A percentile compares a stretch with the other conserved stretches of the same genome.
phyloP scores from a whole-genome alignment of 2,888 invertebrate species.

The Nephrotoma flavescens region DNA sequence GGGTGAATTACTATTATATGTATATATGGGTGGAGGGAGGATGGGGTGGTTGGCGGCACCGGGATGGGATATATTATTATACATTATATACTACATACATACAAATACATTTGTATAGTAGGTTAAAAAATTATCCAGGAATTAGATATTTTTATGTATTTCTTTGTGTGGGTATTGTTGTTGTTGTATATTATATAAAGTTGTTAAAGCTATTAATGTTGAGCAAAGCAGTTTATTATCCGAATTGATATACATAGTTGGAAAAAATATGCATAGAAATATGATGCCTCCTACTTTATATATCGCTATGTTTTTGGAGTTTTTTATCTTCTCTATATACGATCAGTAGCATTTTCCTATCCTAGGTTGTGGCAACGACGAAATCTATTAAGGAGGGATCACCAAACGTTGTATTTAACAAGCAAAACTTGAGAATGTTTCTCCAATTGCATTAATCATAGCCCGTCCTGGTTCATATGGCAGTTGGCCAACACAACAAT shows the following conservation, averaged over 20 bases:
- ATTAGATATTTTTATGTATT: background rate
- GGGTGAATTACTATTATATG: background rate
- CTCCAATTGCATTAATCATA: too few relatives aligned
- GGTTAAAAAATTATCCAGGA: background rate
- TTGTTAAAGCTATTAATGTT: background rate
- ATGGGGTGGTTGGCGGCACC: background rate
- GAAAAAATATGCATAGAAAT: background rate
- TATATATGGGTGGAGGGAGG: background rate
- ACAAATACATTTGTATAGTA: background rate
- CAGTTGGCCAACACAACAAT: too few relatives aligned
- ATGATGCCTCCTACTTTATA: background rate
- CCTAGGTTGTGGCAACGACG: too few relatives aligned
- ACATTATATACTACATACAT: background rate
- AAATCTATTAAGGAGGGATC: too few relatives aligned
- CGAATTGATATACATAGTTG: background rate
- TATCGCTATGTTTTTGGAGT: background rate
- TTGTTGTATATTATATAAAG: background rate
- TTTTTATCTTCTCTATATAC: background rate
- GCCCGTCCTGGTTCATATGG: too few relatives aligned
- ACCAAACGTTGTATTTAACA: too few relatives aligned
- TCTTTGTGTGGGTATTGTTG: background rate
- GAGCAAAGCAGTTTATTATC: background rate
- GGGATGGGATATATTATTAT: background rate
- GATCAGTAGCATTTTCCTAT: background rate
- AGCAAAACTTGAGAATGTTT: too few relatives aligned